Conservation (phyloP, 1,140 invertebrate genomes). For the Solenopsis fugax region DNA sequence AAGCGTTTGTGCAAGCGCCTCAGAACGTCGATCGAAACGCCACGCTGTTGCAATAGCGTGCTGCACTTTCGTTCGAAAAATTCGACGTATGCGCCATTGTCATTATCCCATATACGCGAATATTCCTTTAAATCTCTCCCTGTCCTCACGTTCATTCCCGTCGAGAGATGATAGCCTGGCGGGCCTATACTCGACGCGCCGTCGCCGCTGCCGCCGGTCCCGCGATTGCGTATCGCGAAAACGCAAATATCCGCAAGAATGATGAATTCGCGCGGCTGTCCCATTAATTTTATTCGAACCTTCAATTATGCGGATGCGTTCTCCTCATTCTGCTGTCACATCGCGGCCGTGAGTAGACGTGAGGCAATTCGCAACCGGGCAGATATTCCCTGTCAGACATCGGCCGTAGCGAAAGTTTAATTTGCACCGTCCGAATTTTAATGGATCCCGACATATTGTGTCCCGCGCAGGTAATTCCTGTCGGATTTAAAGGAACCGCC, state of each 20-base stretch:
- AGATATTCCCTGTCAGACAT: constrained; percentile 69
- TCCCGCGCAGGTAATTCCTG: constrained; percentile 76
- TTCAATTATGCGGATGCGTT: constrained; percentile 69
- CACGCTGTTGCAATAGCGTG: constrained; percentile 9
- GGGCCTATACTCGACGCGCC: neutral
- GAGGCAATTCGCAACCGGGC: constrained; percentile 59
- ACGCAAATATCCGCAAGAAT: constrained; percentile 58
- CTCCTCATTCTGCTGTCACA: constrained; percentile 68
- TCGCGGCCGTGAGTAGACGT: constrained; percentile 48
- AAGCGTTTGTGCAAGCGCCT: constrained; percentile 17
- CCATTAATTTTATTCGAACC: constrained; percentile 71
- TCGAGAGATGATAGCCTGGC: neutral
- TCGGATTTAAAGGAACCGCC: constrained; percentile 74
- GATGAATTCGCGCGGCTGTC: constrained; percentile 72
- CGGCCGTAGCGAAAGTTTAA: constrained; percentile 75
- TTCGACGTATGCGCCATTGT: constrained; percentile 7
- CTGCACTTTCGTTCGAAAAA: constrained; percentile 13
- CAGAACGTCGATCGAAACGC: constrained; percentile 1
- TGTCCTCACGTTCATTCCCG: neutral
- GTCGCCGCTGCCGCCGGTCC: neutral
- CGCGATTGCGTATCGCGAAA: constrained; percentile 45
- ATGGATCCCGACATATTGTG: constrained; percentile 76
- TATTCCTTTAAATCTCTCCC: neutral
- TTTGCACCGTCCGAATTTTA: constrained; percentile 78
- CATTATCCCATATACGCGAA: constrained; percentile 25